A percentile compares a stretch with the other conserved stretches of the same genome.
Conservation (phyloP, 2,888 invertebrate genomes). For the Icerya purchasi region DNA sequence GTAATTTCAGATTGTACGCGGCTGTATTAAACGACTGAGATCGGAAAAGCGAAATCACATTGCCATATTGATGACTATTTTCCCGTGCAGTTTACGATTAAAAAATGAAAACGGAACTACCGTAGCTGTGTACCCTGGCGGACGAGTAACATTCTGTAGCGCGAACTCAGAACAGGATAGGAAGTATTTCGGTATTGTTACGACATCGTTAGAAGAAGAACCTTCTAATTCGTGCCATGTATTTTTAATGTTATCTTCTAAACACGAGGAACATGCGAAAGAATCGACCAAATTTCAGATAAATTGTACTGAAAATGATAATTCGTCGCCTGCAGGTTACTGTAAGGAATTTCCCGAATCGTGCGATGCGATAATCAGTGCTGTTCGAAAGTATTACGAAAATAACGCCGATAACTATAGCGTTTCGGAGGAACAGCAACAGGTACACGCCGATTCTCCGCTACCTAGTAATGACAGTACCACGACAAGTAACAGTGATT, state of each 20-base stretch:
- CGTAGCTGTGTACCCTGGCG: conserved; percentile 68
- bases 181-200: conserved; percentile 79
- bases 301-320: conserved; percentile 56
- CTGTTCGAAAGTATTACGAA: conserved; percentile 33
- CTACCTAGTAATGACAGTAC: conserved; percentile 65
- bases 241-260: conserved; percentile 76
- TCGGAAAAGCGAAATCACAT: conserved; percentile 73
- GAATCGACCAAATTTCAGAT: conserved; percentile 68
- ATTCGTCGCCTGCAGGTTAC: conserved; percentile 43
- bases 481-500: conserved; percentile 82
- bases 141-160: conserved; percentile 69
- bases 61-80: conserved; percentile 62
- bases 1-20: conserved; percentile 44
- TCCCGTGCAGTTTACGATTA: conserved; percentile 55
- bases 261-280: conserved; percentile 57
- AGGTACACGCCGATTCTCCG: conserved; percentile 48
- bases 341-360: conserved; percentile 81
- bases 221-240: conserved; percentile 82
- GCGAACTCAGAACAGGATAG: conserved; percentile 77
- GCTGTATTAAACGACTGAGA: conserved; percentile 68
- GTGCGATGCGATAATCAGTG: conserved; percentile 39
- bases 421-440: conserved; percentile 21
- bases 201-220: conserved; percentile 42
- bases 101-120: conserved; percentile 53
- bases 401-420: conserved; percentile 27